Evolutionary conservation across 2,888 invertebrate species (phyloP).

Genomic region (Protula sp.): DNA sequence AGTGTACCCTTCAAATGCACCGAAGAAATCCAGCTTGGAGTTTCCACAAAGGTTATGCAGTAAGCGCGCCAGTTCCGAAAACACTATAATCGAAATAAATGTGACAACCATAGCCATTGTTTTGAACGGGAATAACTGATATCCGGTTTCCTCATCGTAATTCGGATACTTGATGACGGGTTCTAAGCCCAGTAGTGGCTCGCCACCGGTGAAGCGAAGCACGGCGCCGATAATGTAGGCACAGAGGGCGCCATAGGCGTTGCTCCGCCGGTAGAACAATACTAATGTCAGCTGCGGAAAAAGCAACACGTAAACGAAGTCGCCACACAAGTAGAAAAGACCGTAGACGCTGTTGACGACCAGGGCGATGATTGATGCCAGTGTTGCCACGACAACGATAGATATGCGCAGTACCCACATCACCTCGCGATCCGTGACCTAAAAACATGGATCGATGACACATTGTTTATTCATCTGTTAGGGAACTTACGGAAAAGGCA

Average conservation of each 20-base stretch:
- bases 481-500: background rate
- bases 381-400: constrained; percentile 79
- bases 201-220: constrained; percentile 42
- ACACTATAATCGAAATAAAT: constrained; percentile 29
- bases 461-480: background rate
- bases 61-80: constrained; percentile 32
- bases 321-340: constrained; percentile 32
- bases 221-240: constrained; percentile 68
- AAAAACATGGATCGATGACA: background rate
- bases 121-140: constrained; percentile 89
- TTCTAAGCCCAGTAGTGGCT: constrained; percentile 33
- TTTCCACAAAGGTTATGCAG: too few species aligned
- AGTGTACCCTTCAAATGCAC: too few species aligned
- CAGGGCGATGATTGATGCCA: constrained; percentile 89
- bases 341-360: constrained; percentile 60
- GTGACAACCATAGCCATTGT: constrained; percentile 83
- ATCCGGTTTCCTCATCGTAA: constrained; percentile 29
- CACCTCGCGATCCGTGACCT: background rate
- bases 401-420: constrained; percentile 73
- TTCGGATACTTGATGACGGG: constrained; percentile 42
- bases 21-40: too few species aligned
- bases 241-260: constrained; percentile 33
- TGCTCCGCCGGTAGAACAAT: constrained; percentile 31
- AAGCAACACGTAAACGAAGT: constrained; percentile 42
- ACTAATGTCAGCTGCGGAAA: constrained; percentile 39